Percentiles rank a stretch among this genome's conserved stretches.
These are phyloP conservation scores for Stegostoma tigrinum DNA, from an alignment of 2,113 vertebrate genomes.

Conservation along the genomic window DNA sequence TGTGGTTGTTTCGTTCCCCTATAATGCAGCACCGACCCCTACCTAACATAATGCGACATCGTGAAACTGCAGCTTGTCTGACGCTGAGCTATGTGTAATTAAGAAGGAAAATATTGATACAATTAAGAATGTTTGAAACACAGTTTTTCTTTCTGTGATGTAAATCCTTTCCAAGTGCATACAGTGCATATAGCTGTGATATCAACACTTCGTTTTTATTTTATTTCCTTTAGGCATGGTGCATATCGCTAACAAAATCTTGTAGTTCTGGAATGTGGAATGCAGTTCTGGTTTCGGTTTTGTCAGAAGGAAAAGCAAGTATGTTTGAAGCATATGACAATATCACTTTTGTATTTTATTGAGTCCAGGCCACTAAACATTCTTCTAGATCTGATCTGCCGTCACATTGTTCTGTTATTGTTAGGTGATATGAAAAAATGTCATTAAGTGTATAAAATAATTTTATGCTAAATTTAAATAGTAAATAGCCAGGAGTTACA, in stretches of 20 bases:
- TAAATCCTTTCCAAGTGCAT: not conserved
- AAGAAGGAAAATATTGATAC: not conserved
- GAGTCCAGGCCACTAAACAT: not conserved
- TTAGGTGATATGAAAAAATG: not conserved
- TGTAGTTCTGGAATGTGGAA: slow-evolving; percentile 21
- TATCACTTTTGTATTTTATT: not conserved
- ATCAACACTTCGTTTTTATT: not conserved
- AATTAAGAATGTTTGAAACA: not conserved
- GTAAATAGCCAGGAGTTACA: not conserved
- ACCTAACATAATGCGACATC: not conserved
- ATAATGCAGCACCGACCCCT: not conserved
- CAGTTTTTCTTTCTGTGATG: not conserved
- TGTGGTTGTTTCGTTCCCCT: not conserved
- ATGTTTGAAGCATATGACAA: not conserved
- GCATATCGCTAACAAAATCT: not conserved
- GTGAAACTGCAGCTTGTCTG: no score
- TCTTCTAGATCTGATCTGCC: not conserved
- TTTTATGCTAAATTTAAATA: not conserved
- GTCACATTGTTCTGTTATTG: not conserved
- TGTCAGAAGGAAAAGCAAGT: slow-evolving; percentile 1
- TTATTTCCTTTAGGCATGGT: not conserved
- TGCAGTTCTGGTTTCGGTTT: not conserved
- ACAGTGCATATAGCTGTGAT: not conserved
- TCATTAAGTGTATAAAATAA: not conserved
- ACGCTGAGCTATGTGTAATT: not conserved